Percentiles rank a stretch among this genome's conserved stretches.
Evolutionary conservation across 2,797 vertebrate genomes (phyloP).

Genomic region (Mormyrus hasselquistii): DNA sequence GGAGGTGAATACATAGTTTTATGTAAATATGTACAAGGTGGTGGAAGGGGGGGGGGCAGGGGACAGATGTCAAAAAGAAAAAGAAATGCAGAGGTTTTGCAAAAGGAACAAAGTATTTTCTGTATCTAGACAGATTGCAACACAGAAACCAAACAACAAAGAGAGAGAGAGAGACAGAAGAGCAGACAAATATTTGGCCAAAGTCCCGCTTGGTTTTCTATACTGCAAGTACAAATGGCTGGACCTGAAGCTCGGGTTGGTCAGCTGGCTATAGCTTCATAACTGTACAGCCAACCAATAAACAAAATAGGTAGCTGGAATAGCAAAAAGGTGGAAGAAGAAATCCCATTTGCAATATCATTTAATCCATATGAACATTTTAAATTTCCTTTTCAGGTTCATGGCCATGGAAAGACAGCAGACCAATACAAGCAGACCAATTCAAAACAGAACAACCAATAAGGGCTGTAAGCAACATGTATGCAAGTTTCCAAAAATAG

Average conservation of each 20-base stretch:
- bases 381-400: background rate
- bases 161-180: background rate
- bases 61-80: conserved; percentile 20
- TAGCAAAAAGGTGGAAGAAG: background rate
- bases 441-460: background rate
- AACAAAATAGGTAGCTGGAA: background rate
- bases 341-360: background rate
- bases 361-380: background rate
- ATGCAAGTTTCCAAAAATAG: background rate
- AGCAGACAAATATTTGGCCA: background rate
- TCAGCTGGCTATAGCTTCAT: background rate
- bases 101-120: background rate
- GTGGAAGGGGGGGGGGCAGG: conserved; percentile 43
- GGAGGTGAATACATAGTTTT: conserved; percentile 41
- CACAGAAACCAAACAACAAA: conserved; percentile 39
- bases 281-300: background rate
- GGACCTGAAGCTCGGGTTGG: background rate
- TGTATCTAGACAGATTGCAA: background rate
- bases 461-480: background rate
- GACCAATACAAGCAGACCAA: too few relatives aligned
- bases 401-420: background rate
- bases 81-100: conserved; percentile 13
- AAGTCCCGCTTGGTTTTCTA: background rate
- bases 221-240: background rate
- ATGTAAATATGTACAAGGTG: background rate